phyloP scores from a whole-genome alignment of 2,113 vertebrate species.

The Arvicanthis niloticus region DNA sequence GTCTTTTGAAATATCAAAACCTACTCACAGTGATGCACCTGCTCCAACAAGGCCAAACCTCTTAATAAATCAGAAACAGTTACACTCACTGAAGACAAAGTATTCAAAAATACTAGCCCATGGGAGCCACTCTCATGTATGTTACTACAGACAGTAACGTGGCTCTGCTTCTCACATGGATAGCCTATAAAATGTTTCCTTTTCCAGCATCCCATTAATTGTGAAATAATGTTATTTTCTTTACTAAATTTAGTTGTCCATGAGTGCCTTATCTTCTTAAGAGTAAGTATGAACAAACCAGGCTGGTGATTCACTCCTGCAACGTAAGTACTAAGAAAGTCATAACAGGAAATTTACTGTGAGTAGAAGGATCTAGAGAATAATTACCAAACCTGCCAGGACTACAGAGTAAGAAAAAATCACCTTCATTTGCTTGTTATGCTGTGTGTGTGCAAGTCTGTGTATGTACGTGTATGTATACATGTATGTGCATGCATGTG shows the following conservation, averaged over 20 bases:
- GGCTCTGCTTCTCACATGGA: slow-evolving; percentile 33
- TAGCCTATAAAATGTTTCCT: slow-evolving; percentile 17
- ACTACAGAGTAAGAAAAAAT: neutral
- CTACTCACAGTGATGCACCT: too few relatives aligned
- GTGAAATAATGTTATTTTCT: neutral
- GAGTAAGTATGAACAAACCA: neutral
- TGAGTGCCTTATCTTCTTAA: neutral
- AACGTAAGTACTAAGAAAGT: too few relatives aligned
- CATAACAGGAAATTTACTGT: neutral
- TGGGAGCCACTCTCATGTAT: too few relatives aligned
- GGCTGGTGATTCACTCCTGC: neutral
- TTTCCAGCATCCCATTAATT: neutral
- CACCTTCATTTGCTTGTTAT: neutral
- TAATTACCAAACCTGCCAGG: neutral
- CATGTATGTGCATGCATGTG: neutral
- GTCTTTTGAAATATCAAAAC: neutral
- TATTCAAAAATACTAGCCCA: neutral
- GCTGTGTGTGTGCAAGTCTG: neutral
- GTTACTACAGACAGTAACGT: neutral
- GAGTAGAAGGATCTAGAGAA: neutral
- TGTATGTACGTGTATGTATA: neutral
- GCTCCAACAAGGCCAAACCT: neutral
- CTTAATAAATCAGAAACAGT: neutral
- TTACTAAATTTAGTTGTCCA: neutral
- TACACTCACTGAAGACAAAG: neutral